phyloP scores from a whole-genome alignment of 2,113 vertebrate genomes.

The Anhinga anhinga region DNA sequence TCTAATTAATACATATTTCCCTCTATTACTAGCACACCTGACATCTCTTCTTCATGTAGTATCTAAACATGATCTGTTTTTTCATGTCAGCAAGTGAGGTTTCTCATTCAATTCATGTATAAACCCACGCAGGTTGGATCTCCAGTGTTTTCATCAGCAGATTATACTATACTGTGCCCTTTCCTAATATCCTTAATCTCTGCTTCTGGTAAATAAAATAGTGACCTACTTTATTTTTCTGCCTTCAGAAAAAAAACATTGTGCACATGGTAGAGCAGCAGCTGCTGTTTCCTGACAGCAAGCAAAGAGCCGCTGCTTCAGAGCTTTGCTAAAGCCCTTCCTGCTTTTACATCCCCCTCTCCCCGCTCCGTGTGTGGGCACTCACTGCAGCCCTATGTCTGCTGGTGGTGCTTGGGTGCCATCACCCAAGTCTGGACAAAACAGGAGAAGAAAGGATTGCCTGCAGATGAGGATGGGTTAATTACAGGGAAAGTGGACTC shows the following conservation, averaged over 20 bases:
- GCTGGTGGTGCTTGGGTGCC: not conserved
- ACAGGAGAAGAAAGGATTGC: not conserved
- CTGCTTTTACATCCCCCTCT: not conserved
- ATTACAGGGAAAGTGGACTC: not conserved
- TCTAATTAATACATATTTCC: not conserved
- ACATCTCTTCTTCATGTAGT: not conserved
- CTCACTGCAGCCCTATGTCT: not conserved
- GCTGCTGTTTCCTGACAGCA: not conserved
- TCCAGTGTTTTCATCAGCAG: slow-evolving; percentile 33
- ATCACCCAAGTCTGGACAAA: not conserved
- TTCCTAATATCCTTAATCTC: slow-evolving; percentile 55
- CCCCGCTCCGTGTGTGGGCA: fast-evolving
- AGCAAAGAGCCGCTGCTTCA: not conserved
- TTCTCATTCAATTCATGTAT: not conserved
- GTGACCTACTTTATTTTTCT: slow-evolving; percentile 60
- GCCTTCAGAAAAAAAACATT: not conserved
- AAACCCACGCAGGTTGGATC: not conserved
- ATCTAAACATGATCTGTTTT: not conserved
- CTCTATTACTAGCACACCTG: not conserved
- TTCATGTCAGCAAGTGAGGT: not conserved
- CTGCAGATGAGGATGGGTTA: not conserved
- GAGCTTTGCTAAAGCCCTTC: not conserved
- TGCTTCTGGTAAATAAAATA: slow-evolving; percentile 43
- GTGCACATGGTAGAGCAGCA: slow-evolving; percentile 14
- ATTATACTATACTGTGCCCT: not conserved